These are phyloP conservation scores for Caenorhabditis inopinata DNA, from an alignment of 1,140 invertebrate species.

Conservation along the genomic window DNA sequence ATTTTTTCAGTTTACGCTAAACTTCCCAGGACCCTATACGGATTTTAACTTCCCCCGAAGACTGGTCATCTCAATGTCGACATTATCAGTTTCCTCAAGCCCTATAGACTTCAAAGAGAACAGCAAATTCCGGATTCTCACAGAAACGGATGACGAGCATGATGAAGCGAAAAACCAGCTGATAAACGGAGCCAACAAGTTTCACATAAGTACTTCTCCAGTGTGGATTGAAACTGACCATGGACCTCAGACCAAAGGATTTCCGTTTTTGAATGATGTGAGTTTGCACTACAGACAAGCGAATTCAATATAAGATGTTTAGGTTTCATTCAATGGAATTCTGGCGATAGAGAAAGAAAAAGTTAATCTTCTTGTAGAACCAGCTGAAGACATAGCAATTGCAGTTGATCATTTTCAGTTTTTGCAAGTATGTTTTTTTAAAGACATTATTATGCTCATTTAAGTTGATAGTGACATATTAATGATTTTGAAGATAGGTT, in stretches of 20 bases:
- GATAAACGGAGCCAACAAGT: neutral
- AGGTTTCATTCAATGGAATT: constrained; percentile 27
- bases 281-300: neutral
- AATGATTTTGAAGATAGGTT: too few relatives aligned
- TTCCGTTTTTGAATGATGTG: constrained; percentile 47
- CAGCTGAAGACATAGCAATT: constrained; percentile 39
- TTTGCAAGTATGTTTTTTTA: constrained; percentile 37
- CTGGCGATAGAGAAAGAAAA: constrained; percentile 17
- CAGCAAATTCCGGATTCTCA: neutral
- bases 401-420: constrained; percentile 58
- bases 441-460: neutral
- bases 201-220: constrained; percentile 46
- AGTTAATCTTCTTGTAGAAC: constrained; percentile 49
- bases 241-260: constrained; percentile 34
- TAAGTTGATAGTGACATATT: too few relatives aligned
- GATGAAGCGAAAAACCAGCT: neutral
- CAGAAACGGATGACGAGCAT: neutral
- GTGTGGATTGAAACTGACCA: constrained; percentile 52
- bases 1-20: constrained; percentile 42
- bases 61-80: constrained; percentile 48
- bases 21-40: constrained; percentile 24
- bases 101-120: neutral
- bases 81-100: constrained; percentile 34
- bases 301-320: neutral
- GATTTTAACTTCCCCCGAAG: constrained; percentile 50